phyloP scores from a whole-genome alignment of 2,113 vertebrate species.

The Poecile atricapillus region DNA sequence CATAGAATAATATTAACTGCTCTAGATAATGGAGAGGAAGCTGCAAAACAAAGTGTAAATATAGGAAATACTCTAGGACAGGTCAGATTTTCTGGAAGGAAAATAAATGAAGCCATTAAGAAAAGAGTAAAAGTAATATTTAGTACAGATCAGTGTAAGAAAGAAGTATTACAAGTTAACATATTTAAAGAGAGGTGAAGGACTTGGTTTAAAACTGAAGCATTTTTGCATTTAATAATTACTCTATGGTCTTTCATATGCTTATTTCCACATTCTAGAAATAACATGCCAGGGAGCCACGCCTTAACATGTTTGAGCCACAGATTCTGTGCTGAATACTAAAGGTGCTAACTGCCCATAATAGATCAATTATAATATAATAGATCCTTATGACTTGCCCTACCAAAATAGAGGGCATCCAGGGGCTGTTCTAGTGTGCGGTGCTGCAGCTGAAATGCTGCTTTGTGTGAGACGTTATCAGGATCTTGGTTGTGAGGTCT shows the following conservation, averaged over 20 bases:
- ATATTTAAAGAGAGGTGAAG: not conserved
- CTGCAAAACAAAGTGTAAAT: not conserved
- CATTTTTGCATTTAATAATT: not conserved
- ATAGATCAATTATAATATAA: fast-evolving
- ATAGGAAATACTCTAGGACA: not conserved
- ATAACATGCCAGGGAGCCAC: not conserved
- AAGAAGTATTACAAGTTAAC: not conserved
- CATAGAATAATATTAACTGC: not conserved
- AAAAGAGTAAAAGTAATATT: not conserved
- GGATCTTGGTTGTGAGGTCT: not conserved
- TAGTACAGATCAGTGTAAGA: not conserved
- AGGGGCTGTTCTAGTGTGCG: not conserved
- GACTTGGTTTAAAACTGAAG: not conserved
- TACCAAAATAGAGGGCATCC: not conserved
- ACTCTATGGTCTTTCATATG: not conserved
- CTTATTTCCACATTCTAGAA: not conserved
- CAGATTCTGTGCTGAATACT: not conserved
- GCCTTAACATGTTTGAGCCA: not conserved
- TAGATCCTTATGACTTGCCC: not conserved
- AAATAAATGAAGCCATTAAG: not conserved
- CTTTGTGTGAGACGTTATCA: fast-evolving
- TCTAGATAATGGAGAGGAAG: not conserved
- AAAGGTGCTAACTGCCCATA: fast-evolving
- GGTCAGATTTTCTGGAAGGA: not conserved
- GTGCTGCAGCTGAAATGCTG: not conserved